Conservation (phyloP, 2,888 invertebrate species). For the Oscheius onirici region DNA sequence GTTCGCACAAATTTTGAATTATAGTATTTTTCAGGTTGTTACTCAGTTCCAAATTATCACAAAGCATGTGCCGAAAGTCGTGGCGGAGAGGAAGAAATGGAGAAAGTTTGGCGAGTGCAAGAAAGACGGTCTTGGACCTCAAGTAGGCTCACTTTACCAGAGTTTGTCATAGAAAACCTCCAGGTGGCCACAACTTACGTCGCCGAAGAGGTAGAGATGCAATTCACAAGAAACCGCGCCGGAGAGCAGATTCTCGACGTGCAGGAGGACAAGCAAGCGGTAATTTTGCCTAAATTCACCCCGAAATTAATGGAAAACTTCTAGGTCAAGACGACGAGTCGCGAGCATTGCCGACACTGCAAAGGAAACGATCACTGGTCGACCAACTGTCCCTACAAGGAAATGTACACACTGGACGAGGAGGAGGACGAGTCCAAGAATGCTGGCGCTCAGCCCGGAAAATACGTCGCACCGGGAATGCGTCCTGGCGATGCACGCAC, state of each 20-base stretch:
- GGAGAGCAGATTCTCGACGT: slow-evolving; percentile 73
- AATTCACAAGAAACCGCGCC: slow-evolving; percentile 72
- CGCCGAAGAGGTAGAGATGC: slow-evolving; percentile 94
- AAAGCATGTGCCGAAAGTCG: slow-evolving; percentile 81
- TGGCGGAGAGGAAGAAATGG: slow-evolving; percentile 91
- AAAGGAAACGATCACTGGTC: slow-evolving; percentile 88
- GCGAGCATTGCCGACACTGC: slow-evolving; percentile 69
- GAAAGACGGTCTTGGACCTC: slow-evolving; percentile 93
- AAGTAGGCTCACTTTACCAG: slow-evolving; percentile 72
- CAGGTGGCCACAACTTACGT: slow-evolving; percentile 87
- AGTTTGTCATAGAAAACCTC: neutral
- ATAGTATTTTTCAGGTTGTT: slow-evolving; percentile 72
- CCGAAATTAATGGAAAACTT: too few relatives aligned
- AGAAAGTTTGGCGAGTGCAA: slow-evolving; percentile 92
- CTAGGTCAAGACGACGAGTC: slow-evolving; percentile 51
- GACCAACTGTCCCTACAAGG: slow-evolving; percentile 93
- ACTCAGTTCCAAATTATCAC: slow-evolving; percentile 79
- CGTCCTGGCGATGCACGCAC: slow-evolving; percentile 17
- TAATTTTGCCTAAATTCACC: too few relatives aligned
- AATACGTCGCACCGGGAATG: slow-evolving; percentile 39
- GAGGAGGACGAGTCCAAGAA: slow-evolving; percentile 54
- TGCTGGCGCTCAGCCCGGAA: slow-evolving; percentile 33
- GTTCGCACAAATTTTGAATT: neutral
- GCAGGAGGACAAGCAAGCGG: slow-evolving; percentile 70
- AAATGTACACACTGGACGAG: slow-evolving; percentile 58